phyloP scores from a whole-genome alignment of 2,113 vertebrate species.

The Lepisosteus oculatus region DNA sequence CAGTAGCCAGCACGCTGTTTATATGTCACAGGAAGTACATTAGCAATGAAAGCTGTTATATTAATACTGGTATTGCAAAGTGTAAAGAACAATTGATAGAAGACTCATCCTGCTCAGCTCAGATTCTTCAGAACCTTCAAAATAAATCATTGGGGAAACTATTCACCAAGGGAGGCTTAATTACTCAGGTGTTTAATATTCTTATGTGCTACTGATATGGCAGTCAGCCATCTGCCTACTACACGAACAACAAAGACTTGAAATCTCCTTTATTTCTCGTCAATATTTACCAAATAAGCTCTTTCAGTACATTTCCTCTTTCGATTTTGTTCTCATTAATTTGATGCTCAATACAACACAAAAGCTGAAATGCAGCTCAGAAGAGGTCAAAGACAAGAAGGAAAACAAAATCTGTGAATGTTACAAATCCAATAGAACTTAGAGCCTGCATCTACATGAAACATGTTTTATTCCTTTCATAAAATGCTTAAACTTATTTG shows the following conservation, averaged over 20 bases:
- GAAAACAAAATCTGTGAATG: background rate
- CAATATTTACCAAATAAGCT: slow-evolving; percentile 8
- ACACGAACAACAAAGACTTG: background rate
- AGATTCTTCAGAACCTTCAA: too few species aligned
- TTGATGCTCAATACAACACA: background rate
- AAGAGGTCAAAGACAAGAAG: background rate
- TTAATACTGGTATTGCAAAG: background rate
- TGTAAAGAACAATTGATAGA: background rate
- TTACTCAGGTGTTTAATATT: slow-evolving; percentile 4
- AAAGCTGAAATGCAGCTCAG: background rate
- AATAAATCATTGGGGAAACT: too few species aligned
- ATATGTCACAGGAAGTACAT: too few species aligned
- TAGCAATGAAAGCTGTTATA: too few species aligned
- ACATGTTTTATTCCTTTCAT: background rate
- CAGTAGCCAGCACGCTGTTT: too few species aligned
- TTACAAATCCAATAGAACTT: background rate
- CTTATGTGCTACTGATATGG: background rate
- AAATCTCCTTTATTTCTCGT: background rate
- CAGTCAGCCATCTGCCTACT: background rate
- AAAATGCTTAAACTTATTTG: too few species aligned
- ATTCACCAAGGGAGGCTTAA: too few species aligned
- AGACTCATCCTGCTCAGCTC: too few species aligned
- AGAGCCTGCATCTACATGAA: too few species aligned
- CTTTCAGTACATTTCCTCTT: background rate
- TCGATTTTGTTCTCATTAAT: background rate